Evolutionary conservation across 2,888 invertebrate genomes (phyloP).

Genomic region (Ceraclea dissimilis): DNA sequence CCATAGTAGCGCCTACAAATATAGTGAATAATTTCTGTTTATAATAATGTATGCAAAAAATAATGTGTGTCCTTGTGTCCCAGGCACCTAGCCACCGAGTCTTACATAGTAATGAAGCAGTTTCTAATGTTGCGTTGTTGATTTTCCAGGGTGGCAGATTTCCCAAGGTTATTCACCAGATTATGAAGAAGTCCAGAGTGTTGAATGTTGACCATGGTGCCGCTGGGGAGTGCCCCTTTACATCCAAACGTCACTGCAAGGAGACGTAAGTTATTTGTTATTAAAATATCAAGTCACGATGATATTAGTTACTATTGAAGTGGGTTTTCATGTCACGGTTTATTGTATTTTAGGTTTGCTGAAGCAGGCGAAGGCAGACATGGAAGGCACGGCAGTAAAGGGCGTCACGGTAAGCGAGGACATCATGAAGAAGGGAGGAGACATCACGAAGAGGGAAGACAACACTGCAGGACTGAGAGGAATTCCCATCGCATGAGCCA

Average conservation of each 20-base stretch:
- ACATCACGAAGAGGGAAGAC: conserved; percentile 4
- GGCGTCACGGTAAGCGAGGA: conserved; percentile 8
- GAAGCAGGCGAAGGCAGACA: not conserved
- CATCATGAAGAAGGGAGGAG: not conserved
- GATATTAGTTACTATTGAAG: too few species aligned
- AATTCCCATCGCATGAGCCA: conserved; percentile 7
- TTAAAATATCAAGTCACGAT: too few species aligned
- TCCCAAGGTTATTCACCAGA: conserved; percentile 4
- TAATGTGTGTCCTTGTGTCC: too few species aligned
- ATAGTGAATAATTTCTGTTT: too few species aligned
- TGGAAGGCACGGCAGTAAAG: not conserved
- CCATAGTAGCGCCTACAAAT: too few species aligned
- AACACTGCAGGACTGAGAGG: conserved; percentile 6
- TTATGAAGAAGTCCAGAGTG: conserved; percentile 12
- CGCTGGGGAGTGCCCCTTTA: conserved; percentile 10
- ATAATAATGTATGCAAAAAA: too few species aligned
- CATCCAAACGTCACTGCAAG: conserved; percentile 11
- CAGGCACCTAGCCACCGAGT: too few species aligned
- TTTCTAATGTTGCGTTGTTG: too few species aligned
- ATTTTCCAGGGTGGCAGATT: not conserved
- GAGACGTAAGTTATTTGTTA: conserved; percentile 7
- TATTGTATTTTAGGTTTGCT: not conserved
- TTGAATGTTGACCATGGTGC: conserved; percentile 2
- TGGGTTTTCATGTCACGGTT: too few species aligned
- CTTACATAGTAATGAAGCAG: too few species aligned